A percentile compares a stretch with the other conserved stretches of the same genome.
Conservation (phyloP, 1,140 invertebrate genomes). For the Papilio dardanus region DNA sequence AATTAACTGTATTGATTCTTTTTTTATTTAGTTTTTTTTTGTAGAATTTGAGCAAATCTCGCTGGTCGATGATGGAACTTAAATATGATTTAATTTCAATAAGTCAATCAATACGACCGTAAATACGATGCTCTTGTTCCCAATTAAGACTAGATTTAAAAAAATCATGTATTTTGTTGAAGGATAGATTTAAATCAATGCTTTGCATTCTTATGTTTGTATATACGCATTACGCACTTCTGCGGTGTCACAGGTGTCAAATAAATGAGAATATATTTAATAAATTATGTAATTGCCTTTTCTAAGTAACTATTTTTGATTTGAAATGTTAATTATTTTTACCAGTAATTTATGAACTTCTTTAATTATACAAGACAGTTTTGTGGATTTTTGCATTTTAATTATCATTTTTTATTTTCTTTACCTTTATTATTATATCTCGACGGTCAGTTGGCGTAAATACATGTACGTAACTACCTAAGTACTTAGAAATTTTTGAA, state of each 20-base stretch:
- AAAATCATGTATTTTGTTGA: neutral
- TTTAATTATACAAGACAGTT: neutral
- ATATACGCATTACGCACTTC: too few species aligned
- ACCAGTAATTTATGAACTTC: neutral
- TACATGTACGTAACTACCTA: too few species aligned
- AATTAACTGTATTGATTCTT: neutral
- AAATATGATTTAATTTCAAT: neutral
- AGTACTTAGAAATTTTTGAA: too few species aligned
- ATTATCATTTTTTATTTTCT: neutral
- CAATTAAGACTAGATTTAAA: neutral
- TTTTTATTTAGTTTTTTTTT: neutral
- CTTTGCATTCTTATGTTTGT: neutral
- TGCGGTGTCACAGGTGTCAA: too few species aligned
- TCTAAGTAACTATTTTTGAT: neutral
- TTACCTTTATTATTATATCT: neutral
- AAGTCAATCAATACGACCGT: neutral
- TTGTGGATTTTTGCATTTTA: neutral
- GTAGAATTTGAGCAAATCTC: slow-evolving; percentile 9
- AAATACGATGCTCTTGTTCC: neutral
- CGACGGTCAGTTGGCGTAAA: too few species aligned
- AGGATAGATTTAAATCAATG: neutral
- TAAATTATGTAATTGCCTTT: neutral
- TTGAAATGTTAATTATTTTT: neutral
- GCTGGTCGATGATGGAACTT: neutral
- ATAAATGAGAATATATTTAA: too few species aligned